These are phyloP conservation scores for Holacanthella duospinosa DNA, from an alignment of 2,888 invertebrate species.

Conservation along the genomic window DNA sequence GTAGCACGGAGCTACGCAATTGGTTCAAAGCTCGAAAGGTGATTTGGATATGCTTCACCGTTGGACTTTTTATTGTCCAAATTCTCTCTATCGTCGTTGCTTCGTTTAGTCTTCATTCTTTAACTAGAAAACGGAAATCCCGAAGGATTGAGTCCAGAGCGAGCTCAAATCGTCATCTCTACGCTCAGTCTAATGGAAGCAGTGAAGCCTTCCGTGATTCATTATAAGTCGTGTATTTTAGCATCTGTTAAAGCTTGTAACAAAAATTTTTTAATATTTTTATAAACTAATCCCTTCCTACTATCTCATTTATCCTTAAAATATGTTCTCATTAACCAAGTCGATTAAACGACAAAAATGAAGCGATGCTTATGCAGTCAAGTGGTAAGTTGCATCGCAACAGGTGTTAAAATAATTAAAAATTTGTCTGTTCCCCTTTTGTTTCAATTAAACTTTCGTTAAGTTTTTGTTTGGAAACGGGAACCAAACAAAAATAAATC, in stretches of 20 bases:
- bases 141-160: conserved; percentile 35
- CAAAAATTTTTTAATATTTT: too few relatives aligned
- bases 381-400: too few relatives aligned
- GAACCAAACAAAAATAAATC: too few relatives aligned
- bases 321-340: too few relatives aligned
- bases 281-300: too few relatives aligned
- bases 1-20: conserved; percentile 39
- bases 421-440: too few relatives aligned
- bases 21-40: conserved; percentile 41
- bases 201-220: conserved; percentile 37
- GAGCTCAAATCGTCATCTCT: conserved; percentile 35
- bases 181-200: conserved; percentile 35
- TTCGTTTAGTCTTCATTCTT: conserved; percentile 36
- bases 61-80: conserved; percentile 38
- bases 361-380: too few relatives aligned
- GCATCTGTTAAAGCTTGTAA: background rate
- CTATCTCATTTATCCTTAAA: too few relatives aligned
- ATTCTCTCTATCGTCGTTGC: conserved; percentile 38
- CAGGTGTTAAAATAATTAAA: too few relatives aligned
- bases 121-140: conserved; percentile 31
- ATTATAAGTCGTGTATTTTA: conserved; percentile 8
- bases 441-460: too few relatives aligned
- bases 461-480: too few relatives aligned
- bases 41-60: conserved; percentile 40
- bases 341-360: too few relatives aligned